phyloP scores from a whole-genome alignment of 1,140 invertebrate species.

The Eupristina koningsbergeri region DNA sequence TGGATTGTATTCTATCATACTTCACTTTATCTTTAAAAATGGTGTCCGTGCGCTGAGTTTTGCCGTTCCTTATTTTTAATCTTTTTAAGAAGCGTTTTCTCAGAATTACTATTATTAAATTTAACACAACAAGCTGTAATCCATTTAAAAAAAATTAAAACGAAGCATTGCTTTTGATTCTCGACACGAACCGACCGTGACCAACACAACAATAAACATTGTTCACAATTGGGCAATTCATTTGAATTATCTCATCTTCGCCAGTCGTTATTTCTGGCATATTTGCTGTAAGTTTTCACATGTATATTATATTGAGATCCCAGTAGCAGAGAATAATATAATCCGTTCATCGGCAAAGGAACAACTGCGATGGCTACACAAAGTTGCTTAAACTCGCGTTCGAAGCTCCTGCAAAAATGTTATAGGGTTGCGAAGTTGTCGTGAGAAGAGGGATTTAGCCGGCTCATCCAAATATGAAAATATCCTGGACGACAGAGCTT shows the following conservation, averaged over 20 bases:
- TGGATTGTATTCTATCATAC: neutral
- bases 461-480: constrained; percentile 17
- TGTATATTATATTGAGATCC: neutral
- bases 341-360: neutral
- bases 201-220: too few relatives aligned
- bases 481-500: constrained; percentile 28
- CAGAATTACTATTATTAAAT: neutral
- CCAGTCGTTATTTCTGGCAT: too few relatives aligned
- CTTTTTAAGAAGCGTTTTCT: too few relatives aligned
- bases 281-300: neutral
- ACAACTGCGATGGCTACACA: too few relatives aligned
- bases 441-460: neutral
- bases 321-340: neutral
- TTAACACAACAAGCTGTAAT: neutral
- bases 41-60: neutral
- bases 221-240: too few relatives aligned
- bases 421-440: neutral
- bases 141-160: too few relatives aligned
- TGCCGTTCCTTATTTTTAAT: neutral
- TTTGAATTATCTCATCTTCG: too few relatives aligned
- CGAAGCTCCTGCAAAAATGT: neutral
- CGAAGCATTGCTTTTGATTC: too few relatives aligned
- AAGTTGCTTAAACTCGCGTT: neutral
- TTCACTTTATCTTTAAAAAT: neutral
- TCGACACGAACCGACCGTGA: too few relatives aligned